Evolutionary conservation across 2,113 vertebrate genomes (phyloP), one percentile per base, ranked within the genome.

Genomic region (Tinamus guttatus): DNA sequence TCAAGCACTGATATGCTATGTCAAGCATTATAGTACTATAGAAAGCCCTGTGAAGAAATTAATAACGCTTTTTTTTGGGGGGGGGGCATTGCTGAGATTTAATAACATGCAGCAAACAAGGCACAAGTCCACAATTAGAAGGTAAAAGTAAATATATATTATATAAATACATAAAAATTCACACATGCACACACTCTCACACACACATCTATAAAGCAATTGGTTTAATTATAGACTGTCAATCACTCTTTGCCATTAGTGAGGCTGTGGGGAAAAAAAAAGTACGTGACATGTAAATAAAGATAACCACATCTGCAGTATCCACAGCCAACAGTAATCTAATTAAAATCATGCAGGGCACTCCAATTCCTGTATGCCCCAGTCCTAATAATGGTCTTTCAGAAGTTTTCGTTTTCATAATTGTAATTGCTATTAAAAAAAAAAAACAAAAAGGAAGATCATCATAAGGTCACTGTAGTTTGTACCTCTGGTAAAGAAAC

Each of bases 1-100:
- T 68, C 62, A 70, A 70, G 9, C 24, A 32, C 38, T 24, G 52
- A 56, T 15, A 28, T 56, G 28, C 52, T 56, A 56, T 71, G 38
- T 64, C 62, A 70, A 70, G 9, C 24, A 34, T 32, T 24, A 49
- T 76, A 71, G 40, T 73, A n/a, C 5, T 65, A 8, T 21, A 74
- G 54, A 81, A 90, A 91, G 78, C 5, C 6, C 34, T 62, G 15
- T 81, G 28, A 89, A 18, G 34, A 79, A 87, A 51, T 64, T 64
- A 82, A 60, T 60, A 91, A 59, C 38, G 30, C 7, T 90, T 78
- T 79, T 89, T 81, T 20, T 86, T 89, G 89, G 87, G n/a, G n/a
- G n/a, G n/a, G n/a, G n/a, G n/a, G 27, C 28, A 32, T 41, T 56
- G 8, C 7, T 43, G 47, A 6, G 47, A 79, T 95, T 94, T 89